A percentile compares a stretch with the other conserved stretches of the same genome.
Conservation (phyloP, 2,797 vertebrate genomes). For the Lepidocolaptes lacrymiger region DNA sequence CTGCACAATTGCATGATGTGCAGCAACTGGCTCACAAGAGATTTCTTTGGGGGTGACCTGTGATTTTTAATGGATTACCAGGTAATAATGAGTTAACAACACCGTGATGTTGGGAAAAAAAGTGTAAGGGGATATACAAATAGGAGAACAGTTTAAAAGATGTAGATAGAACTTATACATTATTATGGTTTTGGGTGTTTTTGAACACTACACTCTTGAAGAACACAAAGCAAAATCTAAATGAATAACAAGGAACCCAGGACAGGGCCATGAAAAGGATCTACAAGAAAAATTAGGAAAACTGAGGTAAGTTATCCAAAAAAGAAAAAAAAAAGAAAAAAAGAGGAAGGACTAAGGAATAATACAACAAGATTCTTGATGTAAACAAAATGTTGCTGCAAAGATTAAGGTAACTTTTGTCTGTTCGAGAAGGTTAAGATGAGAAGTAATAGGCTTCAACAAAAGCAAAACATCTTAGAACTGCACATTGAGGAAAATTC, state of each 20-base stretch:
- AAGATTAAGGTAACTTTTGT: background rate
- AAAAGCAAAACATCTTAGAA: background rate
- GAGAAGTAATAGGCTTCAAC: background rate
- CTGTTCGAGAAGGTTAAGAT: background rate
- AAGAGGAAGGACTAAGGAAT: background rate
- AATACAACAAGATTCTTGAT: background rate
- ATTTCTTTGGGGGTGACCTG: background rate
- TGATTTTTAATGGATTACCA: background rate
- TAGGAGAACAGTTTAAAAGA: background rate
- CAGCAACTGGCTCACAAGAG: background rate
- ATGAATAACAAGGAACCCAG: background rate
- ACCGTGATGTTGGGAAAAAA: background rate
- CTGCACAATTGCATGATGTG: background rate
- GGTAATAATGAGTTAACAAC: background rate
- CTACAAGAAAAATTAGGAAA: background rate
- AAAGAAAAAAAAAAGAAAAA: too few species aligned
- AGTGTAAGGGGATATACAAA: background rate
- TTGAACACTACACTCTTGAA: background rate
- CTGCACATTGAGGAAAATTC: background rate
- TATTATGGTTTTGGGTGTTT: background rate
- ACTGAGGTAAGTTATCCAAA: background rate
- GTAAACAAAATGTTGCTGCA: background rate
- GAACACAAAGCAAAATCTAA: background rate
- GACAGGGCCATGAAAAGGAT: background rate
- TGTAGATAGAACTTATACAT: background rate